phyloP scores from a whole-genome alignment of 2,797 vertebrate genomes.

The Salmo trutta region DNA sequence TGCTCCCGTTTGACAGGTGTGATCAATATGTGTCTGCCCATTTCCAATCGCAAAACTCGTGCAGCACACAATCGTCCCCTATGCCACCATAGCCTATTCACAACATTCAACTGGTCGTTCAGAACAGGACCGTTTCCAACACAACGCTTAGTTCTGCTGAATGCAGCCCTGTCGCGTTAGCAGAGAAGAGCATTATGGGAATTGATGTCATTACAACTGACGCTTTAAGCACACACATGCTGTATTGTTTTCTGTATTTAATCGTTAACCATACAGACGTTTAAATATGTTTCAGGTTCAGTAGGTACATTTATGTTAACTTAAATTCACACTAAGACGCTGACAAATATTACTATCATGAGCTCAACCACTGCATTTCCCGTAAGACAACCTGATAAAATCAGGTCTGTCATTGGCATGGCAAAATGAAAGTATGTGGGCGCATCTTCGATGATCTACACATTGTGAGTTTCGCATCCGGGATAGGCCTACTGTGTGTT shows the following conservation, averaged over 20 bases:
- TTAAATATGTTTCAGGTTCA: too few relatives aligned
- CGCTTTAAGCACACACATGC: neutral
- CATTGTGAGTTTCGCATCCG: neutral
- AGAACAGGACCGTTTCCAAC: neutral
- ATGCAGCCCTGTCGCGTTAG: neutral
- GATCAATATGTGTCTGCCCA: too few relatives aligned
- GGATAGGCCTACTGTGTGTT: neutral
- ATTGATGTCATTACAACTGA: constrained; percentile 53
- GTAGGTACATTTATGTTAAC: accelerated
- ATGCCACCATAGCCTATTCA: neutral
- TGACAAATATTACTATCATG: accelerated
- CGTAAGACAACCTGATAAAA: constrained; percentile 22
- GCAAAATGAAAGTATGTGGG: constrained; percentile 44
- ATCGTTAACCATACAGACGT: neutral
- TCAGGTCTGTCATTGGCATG: neutral
- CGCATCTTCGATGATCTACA: constrained; percentile 40
- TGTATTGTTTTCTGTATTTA: neutral
- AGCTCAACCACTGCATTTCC: constrained; percentile 52
- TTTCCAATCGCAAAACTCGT: too few relatives aligned
- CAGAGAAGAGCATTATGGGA: constrained; percentile 68
- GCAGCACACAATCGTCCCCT: neutral
- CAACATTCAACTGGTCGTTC: neutral
- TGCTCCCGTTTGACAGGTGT: too few relatives aligned
- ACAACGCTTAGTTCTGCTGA: neutral
- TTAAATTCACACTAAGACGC: neutral